Evolutionary conservation across 2,113 vertebrate species (phyloP).

Genomic region (Trematomus loennbergii): DNA sequence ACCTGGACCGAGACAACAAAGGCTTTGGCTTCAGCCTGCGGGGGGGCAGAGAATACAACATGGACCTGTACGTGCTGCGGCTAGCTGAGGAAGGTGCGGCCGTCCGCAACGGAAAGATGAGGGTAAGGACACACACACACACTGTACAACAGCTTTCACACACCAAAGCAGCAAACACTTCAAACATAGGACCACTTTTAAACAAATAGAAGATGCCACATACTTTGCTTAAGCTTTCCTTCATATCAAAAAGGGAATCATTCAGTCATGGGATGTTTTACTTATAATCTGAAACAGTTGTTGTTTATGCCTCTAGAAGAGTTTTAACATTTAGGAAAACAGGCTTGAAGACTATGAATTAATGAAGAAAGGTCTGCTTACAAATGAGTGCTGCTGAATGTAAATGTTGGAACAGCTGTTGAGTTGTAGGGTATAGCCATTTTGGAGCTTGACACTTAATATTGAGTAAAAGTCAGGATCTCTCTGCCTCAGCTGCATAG

Average conservation of each 20-base stretch:
- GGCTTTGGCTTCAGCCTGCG: slow-evolving; percentile 99
- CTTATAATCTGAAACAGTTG: neutral
- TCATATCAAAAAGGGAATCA: neutral
- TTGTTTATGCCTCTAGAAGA: neutral
- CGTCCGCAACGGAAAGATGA: slow-evolving; percentile 96
- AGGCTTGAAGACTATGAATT: neutral
- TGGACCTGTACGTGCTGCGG: slow-evolving; percentile 98
- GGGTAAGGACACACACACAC: slow-evolving; percentile 82
- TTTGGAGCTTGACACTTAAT: neutral
- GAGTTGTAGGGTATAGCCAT: neutral
- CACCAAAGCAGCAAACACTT: neutral
- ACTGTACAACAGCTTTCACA: neutral
- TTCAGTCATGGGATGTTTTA: neutral
- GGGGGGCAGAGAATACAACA: slow-evolving; percentile 97
- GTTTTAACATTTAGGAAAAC: too few species aligned
- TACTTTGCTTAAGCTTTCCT: neutral
- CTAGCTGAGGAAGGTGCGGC: slow-evolving; percentile 97
- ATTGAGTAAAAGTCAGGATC: neutral
- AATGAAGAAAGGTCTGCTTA: neutral
- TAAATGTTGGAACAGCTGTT: neutral
- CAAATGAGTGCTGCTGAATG: neutral
- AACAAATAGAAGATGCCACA: neutral
- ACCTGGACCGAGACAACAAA: slow-evolving; percentile 96
- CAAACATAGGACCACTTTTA: neutral
- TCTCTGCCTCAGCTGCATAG: neutral